These are phyloP conservation scores for Todiramphus saurophagus DNA, from an alignment of 2,113 vertebrate genomes.

Conservation along the genomic window DNA sequence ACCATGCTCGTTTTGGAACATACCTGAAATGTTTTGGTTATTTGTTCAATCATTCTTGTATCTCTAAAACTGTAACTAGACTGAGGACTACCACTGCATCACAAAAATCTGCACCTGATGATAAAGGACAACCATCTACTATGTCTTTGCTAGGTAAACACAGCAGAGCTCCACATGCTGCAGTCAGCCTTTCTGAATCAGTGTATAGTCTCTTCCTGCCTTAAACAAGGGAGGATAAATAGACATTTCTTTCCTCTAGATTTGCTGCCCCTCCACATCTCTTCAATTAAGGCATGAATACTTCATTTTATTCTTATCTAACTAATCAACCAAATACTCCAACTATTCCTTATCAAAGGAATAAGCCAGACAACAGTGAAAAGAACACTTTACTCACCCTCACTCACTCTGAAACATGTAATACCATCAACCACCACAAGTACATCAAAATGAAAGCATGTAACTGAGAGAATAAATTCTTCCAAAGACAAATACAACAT, in stretches of 20 bases:
- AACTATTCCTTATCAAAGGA: background rate
- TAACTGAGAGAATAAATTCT: background rate
- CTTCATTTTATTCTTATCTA: background rate
- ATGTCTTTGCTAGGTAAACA: background rate
- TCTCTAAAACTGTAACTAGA: background rate
- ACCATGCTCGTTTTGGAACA: background rate
- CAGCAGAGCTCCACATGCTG: background rate
- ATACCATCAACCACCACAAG: background rate
- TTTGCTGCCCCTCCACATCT: background rate
- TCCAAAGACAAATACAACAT: background rate
- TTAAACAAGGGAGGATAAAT: background rate
- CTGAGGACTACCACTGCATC: background rate
- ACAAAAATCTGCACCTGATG: background rate
- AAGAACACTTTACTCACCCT: background rate
- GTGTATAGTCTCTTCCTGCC: background rate
- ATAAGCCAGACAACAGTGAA: background rate
- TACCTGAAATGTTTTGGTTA: background rate
- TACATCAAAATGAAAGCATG: background rate
- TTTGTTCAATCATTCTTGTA: background rate
- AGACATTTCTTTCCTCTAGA: background rate
- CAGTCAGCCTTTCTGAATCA: background rate
- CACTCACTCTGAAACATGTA: background rate
- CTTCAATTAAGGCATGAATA: background rate
- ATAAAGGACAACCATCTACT: background rate
- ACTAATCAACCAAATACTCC: background rate